phyloP scores from a whole-genome alignment of 2,797 vertebrate species.

The Mallotus villosus region DNA sequence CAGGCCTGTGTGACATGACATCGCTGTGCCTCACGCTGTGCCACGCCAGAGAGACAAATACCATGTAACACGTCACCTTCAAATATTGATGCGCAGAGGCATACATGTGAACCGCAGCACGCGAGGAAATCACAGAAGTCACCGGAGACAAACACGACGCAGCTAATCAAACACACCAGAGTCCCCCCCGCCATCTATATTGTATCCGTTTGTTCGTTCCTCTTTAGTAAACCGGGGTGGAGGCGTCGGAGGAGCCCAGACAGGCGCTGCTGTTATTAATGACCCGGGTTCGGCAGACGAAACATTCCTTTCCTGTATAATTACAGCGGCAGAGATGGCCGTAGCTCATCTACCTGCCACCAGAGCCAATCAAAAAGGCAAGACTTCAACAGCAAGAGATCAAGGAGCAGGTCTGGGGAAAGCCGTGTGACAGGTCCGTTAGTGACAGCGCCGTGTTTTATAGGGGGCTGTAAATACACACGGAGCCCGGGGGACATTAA shows the following conservation, averaged over 20 bases:
- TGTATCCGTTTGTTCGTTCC: constrained; percentile 2
- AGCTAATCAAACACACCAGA: background rate
- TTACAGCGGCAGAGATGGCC: constrained; percentile 25
- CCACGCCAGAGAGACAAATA: background rate
- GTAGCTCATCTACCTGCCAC: constrained; percentile 51
- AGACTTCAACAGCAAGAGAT: constrained; percentile 61
- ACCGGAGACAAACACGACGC: background rate
- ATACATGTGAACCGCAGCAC: background rate
- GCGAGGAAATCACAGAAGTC: background rate
- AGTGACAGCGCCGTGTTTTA: constrained; percentile 72
- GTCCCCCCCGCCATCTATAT: constrained; percentile 2
- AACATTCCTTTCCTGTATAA: constrained; percentile 23
- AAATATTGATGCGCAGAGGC: constrained; percentile 15
- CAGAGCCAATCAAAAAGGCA: constrained; percentile 44
- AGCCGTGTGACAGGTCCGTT: constrained; percentile 56
- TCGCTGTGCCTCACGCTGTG: background rate
- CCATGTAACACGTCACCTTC: background rate
- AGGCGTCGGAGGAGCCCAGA: background rate
- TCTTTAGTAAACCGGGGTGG: background rate
- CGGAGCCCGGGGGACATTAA: constrained; percentile 68
- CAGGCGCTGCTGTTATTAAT: constrained; percentile 8
- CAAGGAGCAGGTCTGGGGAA: constrained; percentile 61
- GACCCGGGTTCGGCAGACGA: background rate
- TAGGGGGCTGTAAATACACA: constrained; percentile 67
- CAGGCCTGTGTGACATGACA: background rate